These are phyloP conservation scores for Dasypogon diadema DNA, from an alignment of 2,888 invertebrate species.

Conservation along the genomic window DNA sequence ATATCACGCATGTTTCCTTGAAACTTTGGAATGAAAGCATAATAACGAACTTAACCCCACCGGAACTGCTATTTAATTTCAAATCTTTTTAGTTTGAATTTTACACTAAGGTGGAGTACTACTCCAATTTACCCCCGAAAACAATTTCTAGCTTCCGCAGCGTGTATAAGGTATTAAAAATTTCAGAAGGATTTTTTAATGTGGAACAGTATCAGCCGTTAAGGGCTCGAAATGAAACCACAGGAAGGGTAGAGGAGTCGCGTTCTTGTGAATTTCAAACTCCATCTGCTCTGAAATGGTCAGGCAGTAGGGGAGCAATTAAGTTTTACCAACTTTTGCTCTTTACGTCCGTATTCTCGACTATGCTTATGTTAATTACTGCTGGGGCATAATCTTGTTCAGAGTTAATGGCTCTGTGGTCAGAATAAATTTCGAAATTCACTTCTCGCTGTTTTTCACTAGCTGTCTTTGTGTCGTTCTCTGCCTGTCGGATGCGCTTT, in stretches of 20 bases:
- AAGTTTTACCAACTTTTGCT: constrained; percentile 38
- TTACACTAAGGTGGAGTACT: no score
- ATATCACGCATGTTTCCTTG: no score
- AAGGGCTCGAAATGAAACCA: not conserved
- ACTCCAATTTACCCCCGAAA: no score
- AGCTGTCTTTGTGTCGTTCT: not conserved
- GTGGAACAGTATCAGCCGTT: not conserved
- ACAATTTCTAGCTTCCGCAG: no score
- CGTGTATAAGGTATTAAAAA: no score
- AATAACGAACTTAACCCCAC: no score
- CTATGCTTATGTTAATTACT: constrained; percentile 43
- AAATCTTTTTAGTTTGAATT: no score
- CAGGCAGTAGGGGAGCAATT: constrained; percentile 26
- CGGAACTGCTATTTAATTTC: no score
- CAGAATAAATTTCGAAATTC: constrained; percentile 35
- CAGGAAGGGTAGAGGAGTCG: constrained; percentile 3
- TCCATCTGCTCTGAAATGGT: constrained; percentile 37
- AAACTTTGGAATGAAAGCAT: no score
- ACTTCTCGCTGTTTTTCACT: not conserved
- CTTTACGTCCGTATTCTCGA: not conserved
- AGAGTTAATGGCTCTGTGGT: constrained; percentile 36
- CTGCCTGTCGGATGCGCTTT: constrained; percentile 8
- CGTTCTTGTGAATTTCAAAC: constrained; percentile 33
- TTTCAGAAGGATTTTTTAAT: not conserved
- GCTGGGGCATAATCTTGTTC: constrained; percentile 36